Conservation (phyloP, 92 coral and sea anemone genomes). For the Diadumene lineata region DNA sequence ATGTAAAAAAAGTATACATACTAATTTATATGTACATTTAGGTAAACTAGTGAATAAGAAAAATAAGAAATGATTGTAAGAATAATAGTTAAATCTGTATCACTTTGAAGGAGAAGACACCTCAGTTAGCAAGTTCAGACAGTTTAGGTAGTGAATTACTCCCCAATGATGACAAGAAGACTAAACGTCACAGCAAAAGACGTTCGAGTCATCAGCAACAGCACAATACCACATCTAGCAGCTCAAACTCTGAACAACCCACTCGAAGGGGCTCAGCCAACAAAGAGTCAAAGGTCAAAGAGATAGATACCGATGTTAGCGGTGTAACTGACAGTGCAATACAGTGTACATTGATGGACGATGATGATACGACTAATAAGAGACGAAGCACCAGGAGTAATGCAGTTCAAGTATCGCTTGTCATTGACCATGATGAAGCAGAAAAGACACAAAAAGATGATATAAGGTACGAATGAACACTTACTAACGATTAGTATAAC, state of each 20-base stretch:
- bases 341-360: constrained; percentile 29
- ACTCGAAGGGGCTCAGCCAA: neutral
- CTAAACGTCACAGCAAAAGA: neutral
- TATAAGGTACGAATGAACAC: neutral
- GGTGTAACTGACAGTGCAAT: constrained; percentile 29
- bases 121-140: constrained; percentile 41
- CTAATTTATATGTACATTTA: too few species aligned
- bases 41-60: too few species aligned
- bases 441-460: neutral
- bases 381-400: neutral
- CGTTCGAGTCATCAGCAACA: neutral
- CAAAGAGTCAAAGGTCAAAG: neutral
- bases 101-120: neutral
- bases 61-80: too few species aligned
- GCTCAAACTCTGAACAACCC: constrained; percentile 14
- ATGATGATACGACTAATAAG: neutral
- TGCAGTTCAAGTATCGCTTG: constrained; percentile 49
- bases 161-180: neutral
- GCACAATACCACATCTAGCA: constrained; percentile 10
- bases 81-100: neutral
- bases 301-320: neutral
- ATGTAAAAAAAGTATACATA: too few species aligned
- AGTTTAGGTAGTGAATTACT: constrained; percentile 31
- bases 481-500: too few species aligned
- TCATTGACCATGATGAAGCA: neutral